Conservation (phyloP, 2,113 vertebrate genomes). For the Lates calcarifer region DNA sequence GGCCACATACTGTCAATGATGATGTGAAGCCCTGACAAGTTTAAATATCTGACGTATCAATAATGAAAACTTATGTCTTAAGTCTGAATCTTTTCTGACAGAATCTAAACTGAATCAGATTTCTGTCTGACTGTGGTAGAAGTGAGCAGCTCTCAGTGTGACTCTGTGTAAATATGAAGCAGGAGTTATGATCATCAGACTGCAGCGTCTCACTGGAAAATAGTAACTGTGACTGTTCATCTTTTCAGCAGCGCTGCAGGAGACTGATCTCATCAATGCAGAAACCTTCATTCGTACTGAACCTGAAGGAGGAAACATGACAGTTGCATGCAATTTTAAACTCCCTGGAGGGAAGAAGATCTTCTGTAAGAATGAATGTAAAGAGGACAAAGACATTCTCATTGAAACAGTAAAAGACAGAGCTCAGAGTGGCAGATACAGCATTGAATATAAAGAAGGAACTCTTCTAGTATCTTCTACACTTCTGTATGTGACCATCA, state of each 20-base stretch:
- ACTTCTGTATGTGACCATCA: constrained; percentile 40
- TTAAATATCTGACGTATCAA: too few species aligned
- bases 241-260: background rate
- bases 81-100: background rate
- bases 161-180: background rate
- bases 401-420: rapidly evolving
- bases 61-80: too few species aligned
- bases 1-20: too few species aligned
- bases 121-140: too few species aligned
- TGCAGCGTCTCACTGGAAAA: background rate
- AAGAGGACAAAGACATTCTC: background rate
- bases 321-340: background rate
- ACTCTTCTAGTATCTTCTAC: rapidly evolving
- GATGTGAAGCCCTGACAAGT: too few species aligned
- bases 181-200: background rate
- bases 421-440: constrained; percentile 30
- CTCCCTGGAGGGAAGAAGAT: background rate
- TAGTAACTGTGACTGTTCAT: background rate
- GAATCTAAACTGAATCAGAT: background rate
- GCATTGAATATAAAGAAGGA: background rate
- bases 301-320: constrained; percentile 24
- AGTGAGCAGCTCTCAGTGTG: background rate
- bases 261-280: background rate
- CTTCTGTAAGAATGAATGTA: constrained; percentile 9
- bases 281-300: background rate